Base-by-base conservation (phyloP, 2,888 invertebrate genomes). In the Dastarcus helophoroides region DNA sequence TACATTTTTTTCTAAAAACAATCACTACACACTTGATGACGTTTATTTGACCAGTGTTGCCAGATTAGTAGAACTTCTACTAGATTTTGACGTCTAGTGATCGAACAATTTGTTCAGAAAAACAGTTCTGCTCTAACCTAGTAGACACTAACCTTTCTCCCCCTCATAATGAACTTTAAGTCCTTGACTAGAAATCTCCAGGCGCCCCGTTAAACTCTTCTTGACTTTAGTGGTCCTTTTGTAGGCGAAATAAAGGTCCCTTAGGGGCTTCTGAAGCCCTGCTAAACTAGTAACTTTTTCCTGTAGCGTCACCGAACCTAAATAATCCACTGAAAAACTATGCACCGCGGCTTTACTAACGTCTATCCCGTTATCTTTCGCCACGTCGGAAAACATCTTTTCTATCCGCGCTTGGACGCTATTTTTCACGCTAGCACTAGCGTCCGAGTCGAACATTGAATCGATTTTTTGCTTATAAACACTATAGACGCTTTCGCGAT, bases 351-450 rank as follows among this genome's bases (percentile, higher is more conserved):
- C 45, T 9, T 3, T 32, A 23, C 48, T 44, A 25, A 67, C 63
- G 5, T 72, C 67, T 29, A 57, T 63, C 15, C 68, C 68, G 15
- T 60, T 54, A 37, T 73, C 68, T 26, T 68, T 60, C 3, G 79
- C 74, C 48, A 81, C 74, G 37, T 80, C 80, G 13, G 73, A 74
- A 53, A 88, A 88, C 76, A 88, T 81, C 47, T 79, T 76, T 55
- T 88, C 86, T 58, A 89, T 88, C 47, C 81, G 75, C 9, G 82
- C 85, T 58, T 89, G 88, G 2, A 88, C 84, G 31, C 77, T 77
- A 48, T 83, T 83, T 46, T 71, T 73, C 17, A 71, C 67, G 50
- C 55, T 47, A 42, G 28, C 21, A 40, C 52, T 65, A 44, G 46
- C 51, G 40, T 50, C 62, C 35, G 50, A 56, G 36, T 66, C 65